Base-by-base conservation (phyloP, 37 sponge, comb jelly and placozoan genomes). In the Haliclona indistincta region DNA sequence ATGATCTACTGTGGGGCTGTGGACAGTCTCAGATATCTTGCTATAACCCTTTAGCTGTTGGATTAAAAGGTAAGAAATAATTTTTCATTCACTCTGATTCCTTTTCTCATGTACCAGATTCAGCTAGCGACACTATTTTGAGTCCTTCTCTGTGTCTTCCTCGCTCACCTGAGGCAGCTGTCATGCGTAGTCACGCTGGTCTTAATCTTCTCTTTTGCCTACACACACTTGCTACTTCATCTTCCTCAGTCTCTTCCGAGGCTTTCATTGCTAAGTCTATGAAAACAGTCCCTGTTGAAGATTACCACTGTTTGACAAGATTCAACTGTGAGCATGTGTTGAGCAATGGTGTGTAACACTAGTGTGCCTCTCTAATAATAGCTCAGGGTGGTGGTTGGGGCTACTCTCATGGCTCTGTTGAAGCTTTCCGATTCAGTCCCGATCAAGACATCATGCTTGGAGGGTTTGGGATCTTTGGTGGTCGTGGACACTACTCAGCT, bases 371-470 rank as follows among this genome's bases (percentile, higher is more conserved):
- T 32, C 4, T 35, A 36, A 13, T 32, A 32, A 36, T 53, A 86
- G 86, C 86, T 28, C 86, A 86, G 37, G 87, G 87, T 58, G 92
- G 92, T 43, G 87, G 91, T 22, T 94, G 93, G 93, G 99, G 96
- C 36, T 92, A 98, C 70, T 80, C 75, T 37, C 64, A 52, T 47
- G 86, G 90, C 49, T 80, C 91, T 23, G 79, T 89, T 26, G 99
- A 98, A 64, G 95, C 95, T 26, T 67, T 98, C 34, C 74, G 83
- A 22, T 92, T 98, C 86, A 58, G 64, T 22, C 52, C 77, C 0
- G 87, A 89, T 63, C 72, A 83, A 8, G 91, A 95, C 47, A 68
- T 98, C 29, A 43, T 95, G 4, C 75, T 98, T 1, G 87, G 85
- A 54, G 99, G 99, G 33, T 65, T 88, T 36, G 95, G 96, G 0